A percentile compares a stretch with the other conserved stretches of the same genome.
Evolutionary conservation across 2,888 invertebrate genomes (phyloP).

Genomic region (Polyommatus icarus): DNA sequence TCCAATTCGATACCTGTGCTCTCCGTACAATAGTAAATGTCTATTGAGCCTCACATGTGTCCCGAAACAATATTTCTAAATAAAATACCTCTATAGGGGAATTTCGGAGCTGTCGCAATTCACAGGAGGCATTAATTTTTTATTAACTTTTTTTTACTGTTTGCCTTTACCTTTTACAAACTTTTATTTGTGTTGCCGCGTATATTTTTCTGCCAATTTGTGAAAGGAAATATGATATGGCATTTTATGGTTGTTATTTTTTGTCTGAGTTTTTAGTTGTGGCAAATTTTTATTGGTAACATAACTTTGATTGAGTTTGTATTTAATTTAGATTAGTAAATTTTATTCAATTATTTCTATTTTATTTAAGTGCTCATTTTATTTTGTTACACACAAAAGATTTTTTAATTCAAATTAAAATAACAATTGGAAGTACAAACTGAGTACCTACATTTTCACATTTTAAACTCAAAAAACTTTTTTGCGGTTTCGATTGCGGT

Average conservation of each 20-base stretch:
- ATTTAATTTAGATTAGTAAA: background rate
- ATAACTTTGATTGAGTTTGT: background rate
- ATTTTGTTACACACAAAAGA: too few species aligned
- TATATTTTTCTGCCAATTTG: conserved; percentile 15
- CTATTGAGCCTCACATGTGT: conserved; percentile 57
- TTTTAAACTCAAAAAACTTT: conserved; percentile 1
- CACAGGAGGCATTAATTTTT: conserved; percentile 38
- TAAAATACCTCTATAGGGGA: conserved; percentile 64
- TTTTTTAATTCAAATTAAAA: background rate
- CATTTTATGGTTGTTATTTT: background rate
- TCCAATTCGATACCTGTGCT: conserved; percentile 59
- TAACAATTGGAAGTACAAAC: too few species aligned
- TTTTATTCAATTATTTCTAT: background rate
- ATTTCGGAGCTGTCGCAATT: conserved; percentile 34
- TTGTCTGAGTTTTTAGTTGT: background rate
- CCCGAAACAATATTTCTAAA: conserved; percentile 74
- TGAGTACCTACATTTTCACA: background rate
- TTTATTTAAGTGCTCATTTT: background rate
- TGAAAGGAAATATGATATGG: background rate
- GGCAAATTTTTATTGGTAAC: background rate
- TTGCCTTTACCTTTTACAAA: background rate
- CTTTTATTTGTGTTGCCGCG: conserved; percentile 23
- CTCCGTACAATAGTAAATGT: conserved; percentile 49
- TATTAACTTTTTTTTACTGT: conserved; percentile 31
- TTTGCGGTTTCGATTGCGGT: conserved; percentile 1